Evolutionary conservation across 2,888 invertebrate species (phyloP).

Genomic region (Octonoba sinensis): DNA sequence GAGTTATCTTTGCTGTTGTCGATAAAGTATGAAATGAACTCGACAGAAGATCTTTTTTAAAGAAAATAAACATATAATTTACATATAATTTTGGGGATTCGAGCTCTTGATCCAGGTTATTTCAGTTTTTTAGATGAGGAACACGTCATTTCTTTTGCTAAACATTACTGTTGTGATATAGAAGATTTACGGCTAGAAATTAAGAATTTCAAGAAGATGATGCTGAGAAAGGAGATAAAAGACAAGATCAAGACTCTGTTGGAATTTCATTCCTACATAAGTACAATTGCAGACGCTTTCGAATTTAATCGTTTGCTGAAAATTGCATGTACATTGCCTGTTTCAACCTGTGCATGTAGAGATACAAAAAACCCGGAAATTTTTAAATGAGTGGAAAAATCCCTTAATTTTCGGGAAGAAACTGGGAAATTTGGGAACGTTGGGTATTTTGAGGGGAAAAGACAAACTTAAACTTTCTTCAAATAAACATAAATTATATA

Average conservation of each 20-base stretch:
- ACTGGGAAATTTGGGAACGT: too few species aligned
- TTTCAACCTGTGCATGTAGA: background rate
- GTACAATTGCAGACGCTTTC: conserved; percentile 1
- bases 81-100: background rate
- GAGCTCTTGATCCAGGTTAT: background rate
- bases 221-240: background rate
- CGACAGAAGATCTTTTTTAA: background rate
- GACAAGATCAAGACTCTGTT: background rate
- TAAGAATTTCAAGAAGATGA: background rate
- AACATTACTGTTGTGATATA: background rate
- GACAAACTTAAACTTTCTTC: too few species aligned
- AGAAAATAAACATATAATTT: too few species aligned
- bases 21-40: background rate
- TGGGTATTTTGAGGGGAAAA: too few species aligned
- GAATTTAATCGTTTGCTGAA: background rate
- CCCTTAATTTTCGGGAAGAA: too few species aligned
- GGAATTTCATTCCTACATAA: background rate
- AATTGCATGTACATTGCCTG: background rate
- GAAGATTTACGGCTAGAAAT: background rate
- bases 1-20: background rate
- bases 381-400: too few species aligned
- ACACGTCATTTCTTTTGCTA: background rate
- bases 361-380: too few species aligned
- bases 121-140: background rate
- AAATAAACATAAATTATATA: too few species aligned